Conservation (phyloP, 2,797 vertebrate genomes). For the Malurus splendens region DNA sequence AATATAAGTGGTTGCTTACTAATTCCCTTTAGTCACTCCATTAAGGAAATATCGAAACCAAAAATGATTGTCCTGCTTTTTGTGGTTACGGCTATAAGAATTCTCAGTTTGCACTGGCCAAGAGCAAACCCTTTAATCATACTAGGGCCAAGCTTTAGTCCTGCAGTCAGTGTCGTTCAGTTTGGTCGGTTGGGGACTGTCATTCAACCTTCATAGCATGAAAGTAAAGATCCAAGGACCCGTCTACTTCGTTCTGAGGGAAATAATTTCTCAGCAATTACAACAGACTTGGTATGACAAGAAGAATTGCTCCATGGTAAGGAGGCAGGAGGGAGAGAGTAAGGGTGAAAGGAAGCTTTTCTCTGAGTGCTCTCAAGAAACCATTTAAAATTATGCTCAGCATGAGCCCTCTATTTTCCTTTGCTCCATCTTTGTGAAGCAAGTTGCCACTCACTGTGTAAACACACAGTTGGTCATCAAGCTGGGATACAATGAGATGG, state of each 20-base stretch:
- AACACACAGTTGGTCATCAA: neutral
- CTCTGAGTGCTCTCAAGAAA: neutral
- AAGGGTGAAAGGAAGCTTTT: neutral
- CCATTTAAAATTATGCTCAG: neutral
- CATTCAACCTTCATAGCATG: neutral
- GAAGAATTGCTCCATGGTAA: neutral
- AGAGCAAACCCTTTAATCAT: neutral
- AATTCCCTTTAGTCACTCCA: neutral
- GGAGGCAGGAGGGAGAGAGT: neutral
- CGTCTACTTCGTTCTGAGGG: neutral
- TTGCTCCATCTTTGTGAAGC: neutral
- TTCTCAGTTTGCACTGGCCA: neutral
- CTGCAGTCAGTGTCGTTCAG: neutral
- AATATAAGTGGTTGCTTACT: neutral
- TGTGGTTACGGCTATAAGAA: neutral
- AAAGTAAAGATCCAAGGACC: neutral
- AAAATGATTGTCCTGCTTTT: neutral
- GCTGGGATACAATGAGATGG: too few relatives aligned
- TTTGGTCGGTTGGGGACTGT: neutral
- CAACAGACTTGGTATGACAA: neutral
- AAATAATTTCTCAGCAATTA: neutral
- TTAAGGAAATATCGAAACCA: neutral
- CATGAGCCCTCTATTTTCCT: neutral
- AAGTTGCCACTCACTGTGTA: neutral
- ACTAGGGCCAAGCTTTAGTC: neutral